Conservation (phyloP, 2,113 vertebrate genomes). For the Scophthalmus maximus region DNA sequence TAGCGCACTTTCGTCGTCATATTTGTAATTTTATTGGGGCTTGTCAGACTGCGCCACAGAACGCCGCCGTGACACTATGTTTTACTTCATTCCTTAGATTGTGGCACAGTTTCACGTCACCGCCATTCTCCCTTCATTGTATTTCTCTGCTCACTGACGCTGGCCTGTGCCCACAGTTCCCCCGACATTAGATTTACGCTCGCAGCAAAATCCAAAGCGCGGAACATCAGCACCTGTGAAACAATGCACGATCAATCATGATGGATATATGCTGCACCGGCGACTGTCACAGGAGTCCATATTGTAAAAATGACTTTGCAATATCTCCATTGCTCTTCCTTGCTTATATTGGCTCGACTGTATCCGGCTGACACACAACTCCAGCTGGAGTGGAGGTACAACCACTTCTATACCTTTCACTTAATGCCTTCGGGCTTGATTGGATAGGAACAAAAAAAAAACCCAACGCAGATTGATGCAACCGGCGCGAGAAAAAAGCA, state of each 20-base stretch:
- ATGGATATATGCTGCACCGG: conserved; percentile 16
- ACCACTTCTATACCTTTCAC: conserved; percentile 39
- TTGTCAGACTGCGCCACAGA: too few species aligned
- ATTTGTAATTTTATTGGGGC: too few species aligned
- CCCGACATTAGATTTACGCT: neutral
- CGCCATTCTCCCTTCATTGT: neutral
- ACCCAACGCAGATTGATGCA: conserved; percentile 14
- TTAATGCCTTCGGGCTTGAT: conserved; percentile 39
- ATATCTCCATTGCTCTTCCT: conserved; percentile 30
- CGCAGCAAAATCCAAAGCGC: neutral
- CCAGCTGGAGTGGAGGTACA: conserved; percentile 17
- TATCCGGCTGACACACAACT: conserved; percentile 13
- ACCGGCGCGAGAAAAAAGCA: conserved; percentile 34
- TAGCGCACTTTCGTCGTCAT: too few species aligned
- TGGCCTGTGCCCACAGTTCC: neutral
- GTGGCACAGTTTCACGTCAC: neutral
- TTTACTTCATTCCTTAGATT: too few species aligned
- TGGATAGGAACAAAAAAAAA: conserved; percentile 49
- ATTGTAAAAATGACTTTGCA: conserved; percentile 23
- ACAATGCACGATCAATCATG: neutral
- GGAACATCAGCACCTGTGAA: conserved; percentile 11
- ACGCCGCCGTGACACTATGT: too few species aligned
- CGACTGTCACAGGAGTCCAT: neutral
- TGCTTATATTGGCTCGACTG: conserved; percentile 7
- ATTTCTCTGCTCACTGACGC: neutral